Conservation (phyloP, 1,140 invertebrate genomes). For the Nephila pilipes region DNA sequence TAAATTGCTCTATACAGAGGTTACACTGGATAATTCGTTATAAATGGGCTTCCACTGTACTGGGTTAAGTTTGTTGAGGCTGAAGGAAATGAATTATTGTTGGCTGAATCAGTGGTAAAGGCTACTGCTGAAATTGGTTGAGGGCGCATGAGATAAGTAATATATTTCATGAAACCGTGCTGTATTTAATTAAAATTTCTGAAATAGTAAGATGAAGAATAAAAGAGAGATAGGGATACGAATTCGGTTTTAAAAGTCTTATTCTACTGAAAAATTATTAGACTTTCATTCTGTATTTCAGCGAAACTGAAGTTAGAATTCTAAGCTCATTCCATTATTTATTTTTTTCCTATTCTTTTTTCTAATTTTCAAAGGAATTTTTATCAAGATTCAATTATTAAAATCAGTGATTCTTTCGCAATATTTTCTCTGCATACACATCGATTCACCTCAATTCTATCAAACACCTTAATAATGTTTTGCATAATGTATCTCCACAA, state of each 20-base stretch:
- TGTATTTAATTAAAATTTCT: background rate
- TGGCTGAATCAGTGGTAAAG: background rate
- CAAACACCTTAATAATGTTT: no score
- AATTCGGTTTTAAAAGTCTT: no score
- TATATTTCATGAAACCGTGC: background rate
- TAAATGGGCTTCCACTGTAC: background rate
- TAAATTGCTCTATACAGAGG: background rate
- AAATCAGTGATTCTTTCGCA: no score
- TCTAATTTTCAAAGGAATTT: no score
- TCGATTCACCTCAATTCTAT: no score
- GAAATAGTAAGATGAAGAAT: background rate
- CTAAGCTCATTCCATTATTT: no score
- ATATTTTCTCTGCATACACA: no score
- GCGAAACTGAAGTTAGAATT: no score
- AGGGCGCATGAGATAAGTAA: background rate
- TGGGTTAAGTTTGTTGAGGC: slow-evolving; percentile 1
- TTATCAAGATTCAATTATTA: no score
- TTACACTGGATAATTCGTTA: slow-evolving; percentile 16
- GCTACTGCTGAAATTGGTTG: background rate
- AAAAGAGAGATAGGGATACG: background rate
- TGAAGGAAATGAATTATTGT: slow-evolving; percentile 4
- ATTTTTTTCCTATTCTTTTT: no score
- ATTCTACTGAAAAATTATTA: background rate
- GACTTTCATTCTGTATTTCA: no score
- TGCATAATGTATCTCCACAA: no score